Evolutionary conservation across 2,113 vertebrate species (phyloP).

Genomic region (Brachypodius melanocephalos): DNA sequence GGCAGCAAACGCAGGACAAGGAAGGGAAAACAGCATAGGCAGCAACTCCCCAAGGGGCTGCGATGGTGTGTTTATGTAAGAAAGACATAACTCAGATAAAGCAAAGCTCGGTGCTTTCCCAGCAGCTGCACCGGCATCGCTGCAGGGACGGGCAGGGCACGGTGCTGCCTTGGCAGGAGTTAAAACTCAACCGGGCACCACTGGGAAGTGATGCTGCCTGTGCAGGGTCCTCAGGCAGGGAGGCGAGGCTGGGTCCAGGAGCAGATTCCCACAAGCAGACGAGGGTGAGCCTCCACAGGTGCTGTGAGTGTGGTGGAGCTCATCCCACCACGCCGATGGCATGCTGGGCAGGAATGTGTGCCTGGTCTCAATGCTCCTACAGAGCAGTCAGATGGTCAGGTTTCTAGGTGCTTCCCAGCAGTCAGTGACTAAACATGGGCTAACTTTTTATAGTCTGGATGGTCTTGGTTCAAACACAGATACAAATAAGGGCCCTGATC

Average conservation of each 20-base stretch:
- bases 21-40: neutral
- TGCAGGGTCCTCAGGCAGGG: neutral
- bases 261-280: neutral
- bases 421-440: neutral
- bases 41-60: neutral
- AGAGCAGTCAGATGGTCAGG: neutral
- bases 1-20: neutral
- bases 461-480: neutral
- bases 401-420: neutral
- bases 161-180: neutral
- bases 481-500: neutral
- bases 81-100: fast-evolving
- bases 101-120: neutral
- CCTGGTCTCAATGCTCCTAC: neutral
- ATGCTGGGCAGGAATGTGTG: neutral
- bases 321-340: fast-evolving
- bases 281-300: neutral
- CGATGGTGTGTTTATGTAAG: neutral
- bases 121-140: fast-evolving
- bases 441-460: neutral
- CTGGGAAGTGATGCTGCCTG: neutral
- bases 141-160: neutral
- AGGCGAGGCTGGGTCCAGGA: neutral
- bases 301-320: neutral
- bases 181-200: fast-evolving